Base-by-base conservation (phyloP, 2,797 vertebrate genomes). In the Lacerta agilis region DNA sequence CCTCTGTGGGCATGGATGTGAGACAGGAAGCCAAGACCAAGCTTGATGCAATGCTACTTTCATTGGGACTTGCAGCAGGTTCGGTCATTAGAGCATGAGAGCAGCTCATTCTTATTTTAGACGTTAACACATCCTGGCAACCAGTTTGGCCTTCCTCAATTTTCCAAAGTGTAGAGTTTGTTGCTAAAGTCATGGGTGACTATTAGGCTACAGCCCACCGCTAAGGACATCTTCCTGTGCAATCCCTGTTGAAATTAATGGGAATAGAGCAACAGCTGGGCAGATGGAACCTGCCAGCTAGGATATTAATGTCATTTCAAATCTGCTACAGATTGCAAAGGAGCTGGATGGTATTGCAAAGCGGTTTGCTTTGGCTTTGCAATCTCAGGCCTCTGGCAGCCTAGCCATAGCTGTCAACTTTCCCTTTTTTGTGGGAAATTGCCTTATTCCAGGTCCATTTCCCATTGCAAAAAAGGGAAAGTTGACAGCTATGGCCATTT, bases 11-110 rank as follows among this genome's bases (percentile, higher is more conserved):
- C 72, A n/a, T 67, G 25, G 36, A 36, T 80, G 77, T 13, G 25
- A 81, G 71, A 76, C 71, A 89, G 33, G n/a, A n/a, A 85, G 41
- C 27, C 49, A 73, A 88, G 87, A 45, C 11, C 79, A 75, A 29
- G 8, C 82, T 88, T 79, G 79, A 79, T 17, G 15, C 41, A 83
- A 27, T 27, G 3, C 10, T 61, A 71, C 49, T 72, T 88, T 61
- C 33, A 78, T 23, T 29, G 29, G 71, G 77, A 79, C 41, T 85
- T 71, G 33, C 17, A 76, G 55, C 17, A 41, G 38, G 7, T 67
- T 69, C 49, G 67, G 45, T 27, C 66, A 85, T n/a, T 67, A 67
- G 17, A 79, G 27, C 41, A 7, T 4, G 58, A 75, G 55, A 41
- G 23, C 33, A 20, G 8, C 25, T 55, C 64, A 55, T 72, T 41